A percentile compares a stretch with the other conserved stretches of the same genome.
Evolutionary conservation across 2,113 vertebrate genomes (phyloP).

Genomic region (Tinamus guttatus): DNA sequence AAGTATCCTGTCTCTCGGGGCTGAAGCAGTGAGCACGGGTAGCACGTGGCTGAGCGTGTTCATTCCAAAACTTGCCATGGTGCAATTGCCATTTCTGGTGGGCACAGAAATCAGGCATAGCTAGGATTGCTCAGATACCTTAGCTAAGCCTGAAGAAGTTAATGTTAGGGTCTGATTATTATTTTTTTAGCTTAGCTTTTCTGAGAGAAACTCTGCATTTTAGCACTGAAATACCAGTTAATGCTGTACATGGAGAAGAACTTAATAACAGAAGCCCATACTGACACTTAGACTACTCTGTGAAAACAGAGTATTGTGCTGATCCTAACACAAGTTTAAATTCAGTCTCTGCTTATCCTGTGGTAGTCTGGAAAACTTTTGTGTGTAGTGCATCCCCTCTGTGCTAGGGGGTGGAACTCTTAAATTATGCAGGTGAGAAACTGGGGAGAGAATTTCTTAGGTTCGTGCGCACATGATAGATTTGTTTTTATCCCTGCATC

Average conservation of each 20-base stretch:
- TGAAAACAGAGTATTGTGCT: not conserved
- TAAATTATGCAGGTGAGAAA: not conserved
- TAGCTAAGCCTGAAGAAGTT: not conserved
- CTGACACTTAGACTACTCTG: not conserved
- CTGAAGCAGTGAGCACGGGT: not conserved
- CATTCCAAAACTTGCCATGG: accelerated
- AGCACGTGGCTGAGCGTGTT: accelerated
- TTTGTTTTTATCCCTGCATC: not conserved
- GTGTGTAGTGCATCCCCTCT: accelerated
- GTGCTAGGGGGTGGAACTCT: not conserved
- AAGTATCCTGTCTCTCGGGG: slow-evolving; percentile 59
- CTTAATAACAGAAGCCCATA: not conserved
- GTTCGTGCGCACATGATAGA: not conserved
- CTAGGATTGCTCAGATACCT: not conserved
- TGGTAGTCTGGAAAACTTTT: accelerated
- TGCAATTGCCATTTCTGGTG: accelerated
- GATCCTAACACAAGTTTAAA: not conserved
- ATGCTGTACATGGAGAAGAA: accelerated
- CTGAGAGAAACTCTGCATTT: not conserved
- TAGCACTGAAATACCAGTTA: not conserved
- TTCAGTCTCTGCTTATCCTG: not conserved
- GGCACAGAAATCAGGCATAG: accelerated
- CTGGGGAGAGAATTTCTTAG: not conserved
- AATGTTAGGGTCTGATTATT: accelerated
- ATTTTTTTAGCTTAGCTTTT: not conserved